Base-by-base conservation (phyloP, 92 coral and sea anemone genomes). In the Palythoa grandiflora region DNA sequence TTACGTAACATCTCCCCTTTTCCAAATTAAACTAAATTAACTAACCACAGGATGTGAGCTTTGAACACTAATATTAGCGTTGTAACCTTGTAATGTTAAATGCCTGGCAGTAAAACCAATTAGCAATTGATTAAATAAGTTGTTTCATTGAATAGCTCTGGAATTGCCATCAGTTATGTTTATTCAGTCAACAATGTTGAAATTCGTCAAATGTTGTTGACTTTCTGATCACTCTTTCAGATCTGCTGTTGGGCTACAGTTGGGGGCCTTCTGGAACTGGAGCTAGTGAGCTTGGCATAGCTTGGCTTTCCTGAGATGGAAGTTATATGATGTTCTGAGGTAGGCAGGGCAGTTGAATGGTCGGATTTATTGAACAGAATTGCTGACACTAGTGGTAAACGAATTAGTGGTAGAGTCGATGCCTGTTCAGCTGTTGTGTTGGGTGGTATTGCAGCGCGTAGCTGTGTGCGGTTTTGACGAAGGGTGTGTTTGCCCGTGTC, bases 361-460 rank as follows among this genome's bases (percentile, higher is more conserved):
- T 28, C 28, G 28, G 28, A 28, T 28, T 28, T 28, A 0, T 28
- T 28, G 28, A 28, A 28, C 28, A 28, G 28, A 28, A 28, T 28
- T 28, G 79, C 77, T 47, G 77, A 37, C 63, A 14, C 77, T 40
- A 75, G 86, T 68, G 81, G 68, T 51, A 63, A 81, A 76, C 38
- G 78, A 40, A 77, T 84, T 36, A 71, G 77, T 73, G 77, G 84
- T 19, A 35, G 88, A 7, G 77, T 78, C 8, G 44, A 73, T 37
- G 76, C 39, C 53, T 38, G 71, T 71, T n/a, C 50, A 44, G 83
- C 71, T 38, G 60, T 54, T 57, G 20, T 17, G 77, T 66, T 53
- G 2, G 88, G 66, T 75, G 91, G 71, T 10, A 77, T 14, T 54
- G 88, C 83, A 73, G 84, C 71, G 60, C 91, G 71, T 38, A 84